Percentiles rank a stretch among this genome's conserved stretches.
These are phyloP conservation scores for Xanthorhoe spadicearia DNA, from an alignment of 2,888 invertebrate genomes.

Conservation along the genomic window DNA sequence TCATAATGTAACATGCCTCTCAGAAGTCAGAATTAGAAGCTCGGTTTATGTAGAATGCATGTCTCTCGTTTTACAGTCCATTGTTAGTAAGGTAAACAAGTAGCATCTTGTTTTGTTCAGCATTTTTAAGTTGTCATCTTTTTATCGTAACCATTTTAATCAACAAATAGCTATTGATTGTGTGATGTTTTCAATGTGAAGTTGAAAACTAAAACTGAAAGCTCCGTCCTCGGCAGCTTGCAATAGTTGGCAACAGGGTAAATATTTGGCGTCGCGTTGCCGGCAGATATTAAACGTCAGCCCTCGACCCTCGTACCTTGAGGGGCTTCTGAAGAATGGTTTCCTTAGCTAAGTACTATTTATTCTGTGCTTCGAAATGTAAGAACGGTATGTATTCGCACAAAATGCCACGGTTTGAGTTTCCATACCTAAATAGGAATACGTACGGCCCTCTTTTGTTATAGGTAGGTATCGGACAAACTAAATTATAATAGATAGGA, in stretches of 20 bases:
- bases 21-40: no score
- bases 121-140: neutral
- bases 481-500: neutral
- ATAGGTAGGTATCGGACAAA: no score
- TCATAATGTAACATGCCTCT: no score
- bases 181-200: neutral
- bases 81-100: no score
- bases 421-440: neutral
- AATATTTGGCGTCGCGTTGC: slow-evolving; percentile 66
- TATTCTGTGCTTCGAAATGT: slow-evolving; percentile 51
- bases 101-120: no score
- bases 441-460: neutral
- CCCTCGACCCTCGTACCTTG: slow-evolving; percentile 52
- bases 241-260: slow-evolving; percentile 26
- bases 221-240: slow-evolving; percentile 5
- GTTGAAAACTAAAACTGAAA: slow-evolving; percentile 2
- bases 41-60: no score
- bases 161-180: neutral
- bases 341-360: slow-evolving; percentile 38
- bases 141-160: neutral
- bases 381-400: slow-evolving; percentile 56
- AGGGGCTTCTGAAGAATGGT: slow-evolving; percentile 65
- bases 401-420: slow-evolving; percentile 48
- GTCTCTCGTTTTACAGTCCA: no score
- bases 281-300: slow-evolving; percentile 46